Conservation (phyloP, 1,140 invertebrate genomes). For the Glossosoma conforme region DNA sequence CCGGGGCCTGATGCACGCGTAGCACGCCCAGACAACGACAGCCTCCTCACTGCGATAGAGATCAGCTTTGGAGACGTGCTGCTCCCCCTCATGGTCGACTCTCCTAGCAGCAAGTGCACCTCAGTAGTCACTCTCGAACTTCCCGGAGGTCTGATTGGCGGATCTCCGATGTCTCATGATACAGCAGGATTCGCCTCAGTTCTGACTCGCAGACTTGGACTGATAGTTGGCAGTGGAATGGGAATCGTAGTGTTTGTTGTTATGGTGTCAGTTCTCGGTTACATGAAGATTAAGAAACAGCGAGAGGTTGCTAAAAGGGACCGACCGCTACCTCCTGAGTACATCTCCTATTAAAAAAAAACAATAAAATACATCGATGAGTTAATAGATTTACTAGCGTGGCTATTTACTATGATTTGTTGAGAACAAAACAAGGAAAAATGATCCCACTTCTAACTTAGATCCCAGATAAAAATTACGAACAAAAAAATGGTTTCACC, state of each 20-base stretch:
- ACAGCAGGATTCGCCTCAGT: constrained; percentile 61
- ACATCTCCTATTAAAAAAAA: constrained; percentile 45
- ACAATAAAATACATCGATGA: too few relatives aligned
- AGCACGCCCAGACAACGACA: constrained; percentile 48
- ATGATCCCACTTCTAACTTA: background rate
- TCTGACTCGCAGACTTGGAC: constrained; percentile 69
- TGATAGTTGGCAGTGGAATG: constrained; percentile 80
- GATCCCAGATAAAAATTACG: too few relatives aligned
- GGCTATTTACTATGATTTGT: background rate
- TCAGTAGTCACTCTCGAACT: constrained; percentile 71
- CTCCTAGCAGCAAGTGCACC: constrained; percentile 68
- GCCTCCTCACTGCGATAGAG: constrained; percentile 24
- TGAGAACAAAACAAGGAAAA: background rate
- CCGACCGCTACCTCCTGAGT: constrained; percentile 56
- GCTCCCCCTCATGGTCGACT: constrained; percentile 63
- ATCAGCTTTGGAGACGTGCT: constrained; percentile 43
- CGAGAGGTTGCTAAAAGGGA: constrained; percentile 66
- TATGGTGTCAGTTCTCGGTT: constrained; percentile 75
- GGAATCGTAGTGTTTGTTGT: constrained; percentile 80
- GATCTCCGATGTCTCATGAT: constrained; percentile 61
- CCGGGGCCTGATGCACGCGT: constrained; percentile 47
- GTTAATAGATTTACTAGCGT: too few relatives aligned
- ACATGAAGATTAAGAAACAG: constrained; percentile 81
- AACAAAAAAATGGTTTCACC: too few relatives aligned
- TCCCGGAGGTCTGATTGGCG: constrained; percentile 57